phyloP scores from a whole-genome alignment of 1,140 invertebrate genomes.

The Danaus plexippus region DNA sequence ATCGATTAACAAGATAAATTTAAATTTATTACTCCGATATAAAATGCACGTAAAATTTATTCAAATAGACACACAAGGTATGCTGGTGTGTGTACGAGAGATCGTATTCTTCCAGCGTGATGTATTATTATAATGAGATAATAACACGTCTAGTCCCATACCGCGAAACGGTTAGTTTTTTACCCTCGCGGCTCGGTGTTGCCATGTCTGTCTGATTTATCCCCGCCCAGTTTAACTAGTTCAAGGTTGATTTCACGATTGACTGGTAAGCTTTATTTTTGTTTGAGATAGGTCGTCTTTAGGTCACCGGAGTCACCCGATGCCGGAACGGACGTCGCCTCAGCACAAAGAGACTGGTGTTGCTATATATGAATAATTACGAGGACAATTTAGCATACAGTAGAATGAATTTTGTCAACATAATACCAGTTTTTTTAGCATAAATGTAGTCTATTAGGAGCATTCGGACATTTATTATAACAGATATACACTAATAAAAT shows the following conservation, averaged over 20 bases:
- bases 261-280: slow-evolving; percentile 62
- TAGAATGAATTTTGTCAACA: neutral
- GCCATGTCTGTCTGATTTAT: slow-evolving; percentile 54
- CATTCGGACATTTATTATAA: slow-evolving; percentile 32
- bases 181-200: slow-evolving; percentile 38
- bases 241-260: slow-evolving; percentile 58
- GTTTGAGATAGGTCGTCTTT: slow-evolving; percentile 56
- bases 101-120: no score
- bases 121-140: slow-evolving; percentile 64
- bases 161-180: slow-evolving; percentile 49
- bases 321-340: slow-evolving; percentile 38
- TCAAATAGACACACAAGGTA: no score
- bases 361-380: slow-evolving; percentile 14
- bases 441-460: slow-evolving; percentile 32
- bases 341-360: slow-evolving; percentile 37
- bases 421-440: slow-evolving; percentile 31
- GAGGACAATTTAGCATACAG: slow-evolving; percentile 7
- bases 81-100: no score
- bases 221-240: slow-evolving; percentile 63
- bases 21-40: no score
- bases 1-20: no score
- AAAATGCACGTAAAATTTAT: no score
- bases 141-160: slow-evolving; percentile 63
- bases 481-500: slow-evolving; percentile 39
- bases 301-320: slow-evolving; percentile 53